Conservation (phyloP, 2,113 vertebrate genomes). For the Vireo altiloquus region DNA sequence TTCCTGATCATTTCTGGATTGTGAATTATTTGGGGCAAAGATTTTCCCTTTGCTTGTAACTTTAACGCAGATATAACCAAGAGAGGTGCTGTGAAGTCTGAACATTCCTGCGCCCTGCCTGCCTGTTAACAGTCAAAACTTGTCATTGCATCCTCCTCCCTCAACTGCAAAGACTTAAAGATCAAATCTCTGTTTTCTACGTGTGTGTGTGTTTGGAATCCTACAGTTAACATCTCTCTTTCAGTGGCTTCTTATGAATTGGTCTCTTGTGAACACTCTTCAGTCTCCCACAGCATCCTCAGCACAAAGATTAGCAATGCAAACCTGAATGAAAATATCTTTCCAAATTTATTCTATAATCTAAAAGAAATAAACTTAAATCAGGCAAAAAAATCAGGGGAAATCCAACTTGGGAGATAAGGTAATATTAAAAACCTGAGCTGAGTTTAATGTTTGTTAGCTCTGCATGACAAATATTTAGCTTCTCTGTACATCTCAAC, state of each 20-base stretch:
- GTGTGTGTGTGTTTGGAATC: background rate
- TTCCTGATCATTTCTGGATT: background rate
- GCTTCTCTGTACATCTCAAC: background rate
- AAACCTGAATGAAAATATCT: background rate
- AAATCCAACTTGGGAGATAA: background rate
- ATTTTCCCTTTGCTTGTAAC: background rate
- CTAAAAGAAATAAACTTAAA: background rate
- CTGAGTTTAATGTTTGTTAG: background rate
- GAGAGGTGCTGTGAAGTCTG: background rate
- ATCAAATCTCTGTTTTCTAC: background rate
- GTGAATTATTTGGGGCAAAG: background rate
- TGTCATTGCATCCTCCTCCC: background rate
- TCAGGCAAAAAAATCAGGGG: background rate
- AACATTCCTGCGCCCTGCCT: rapidly evolving
- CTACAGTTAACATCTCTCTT: background rate
- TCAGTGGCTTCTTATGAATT: background rate
- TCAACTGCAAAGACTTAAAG: background rate
- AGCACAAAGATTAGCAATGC: background rate
- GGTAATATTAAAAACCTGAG: background rate
- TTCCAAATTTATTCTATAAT: background rate
- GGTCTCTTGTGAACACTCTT: background rate
- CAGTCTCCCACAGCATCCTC: background rate
- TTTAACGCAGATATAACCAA: background rate
- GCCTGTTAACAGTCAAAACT: background rate
- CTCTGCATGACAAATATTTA: background rate